Evolutionary conservation across 2,888 invertebrate species (phyloP), one percentile per base, ranked within the genome.

Genomic region (Coleophora deauratella): DNA sequence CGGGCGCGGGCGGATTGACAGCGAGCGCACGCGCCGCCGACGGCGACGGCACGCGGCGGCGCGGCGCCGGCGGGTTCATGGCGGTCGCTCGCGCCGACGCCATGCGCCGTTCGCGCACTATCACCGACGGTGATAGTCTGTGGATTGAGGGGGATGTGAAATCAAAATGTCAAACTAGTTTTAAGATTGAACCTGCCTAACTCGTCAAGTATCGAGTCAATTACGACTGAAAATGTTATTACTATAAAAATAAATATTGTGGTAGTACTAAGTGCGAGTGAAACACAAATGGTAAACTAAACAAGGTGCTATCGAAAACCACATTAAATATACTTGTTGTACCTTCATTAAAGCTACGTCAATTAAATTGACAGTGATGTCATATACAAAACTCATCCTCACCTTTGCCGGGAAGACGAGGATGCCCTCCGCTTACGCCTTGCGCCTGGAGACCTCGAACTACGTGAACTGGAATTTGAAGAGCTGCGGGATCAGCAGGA

Each of bases 1-100:
- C 63, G 36, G 82, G 89, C 40, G 90, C 82, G 44, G 88, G 88
- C 50, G 62, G 90, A 88, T 84, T 90, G 62, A 86, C 88, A 30
- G 89, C 84, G 41, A 87, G 86, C 45, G 79, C 88, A 0, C 86
- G 57, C 41, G 84, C 72, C 59, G 82, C 78, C 43, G 74, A 68
- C 44, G 85, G 81, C 35, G 86, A 80, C 49, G 81, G 71, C 36
- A 80, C 79, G 42, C 82, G 81, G 33, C 87, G 78, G 30, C 88
- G 85, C 44, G 92, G 92, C 49, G 92, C 91, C 11, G 91, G 92
- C 46, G 92, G 92, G 76, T 92, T 92, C 92, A 92, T 92, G 46
- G 91, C 79, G 43, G 91, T 90, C 4, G 91, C 90, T 37, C 91
- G 87, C 55, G 91, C 91, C 27, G 86, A 88, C 33, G 90, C 89